Conservation (phyloP, 2,113 vertebrate species). For the Catharus bicknelli region DNA sequence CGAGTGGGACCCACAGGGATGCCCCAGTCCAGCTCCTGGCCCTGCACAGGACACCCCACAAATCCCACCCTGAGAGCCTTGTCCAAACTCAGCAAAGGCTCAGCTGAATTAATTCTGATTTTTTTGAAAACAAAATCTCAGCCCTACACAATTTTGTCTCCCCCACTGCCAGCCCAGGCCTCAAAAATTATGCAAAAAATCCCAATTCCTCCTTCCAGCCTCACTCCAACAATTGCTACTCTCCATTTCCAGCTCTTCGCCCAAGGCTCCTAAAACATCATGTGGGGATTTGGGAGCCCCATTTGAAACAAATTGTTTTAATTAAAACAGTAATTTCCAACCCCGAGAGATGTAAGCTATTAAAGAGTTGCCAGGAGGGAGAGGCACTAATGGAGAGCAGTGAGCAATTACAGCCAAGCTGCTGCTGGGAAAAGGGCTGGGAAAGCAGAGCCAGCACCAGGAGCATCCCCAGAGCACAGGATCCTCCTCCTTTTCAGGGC, state of each 20-base stretch:
- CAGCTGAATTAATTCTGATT: not conserved
- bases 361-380: constrained; percentile 64
- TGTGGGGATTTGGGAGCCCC: constrained; percentile 34
- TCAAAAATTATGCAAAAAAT: fast-evolving
- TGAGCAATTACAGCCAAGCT: constrained; percentile 55
- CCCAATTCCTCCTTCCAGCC: not conserved
- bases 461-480: not conserved
- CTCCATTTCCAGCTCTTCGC: constrained; percentile 2
- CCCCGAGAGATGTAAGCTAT: constrained; percentile 65
- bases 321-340: constrained; percentile 70
- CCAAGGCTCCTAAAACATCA: constrained; percentile 41
- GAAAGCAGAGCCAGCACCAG: not conserved
- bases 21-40: not conserved
- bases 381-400: constrained; percentile 57
- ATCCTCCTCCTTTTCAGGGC: not conserved
- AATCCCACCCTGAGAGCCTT: fast-evolving
- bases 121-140: not conserved
- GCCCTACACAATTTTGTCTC: not conserved
- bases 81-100: not conserved
- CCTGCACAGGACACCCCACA: not conserved
- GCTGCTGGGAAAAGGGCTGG: not conserved
- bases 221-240: not conserved
- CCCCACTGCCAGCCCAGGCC: not conserved
- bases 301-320: constrained; percentile 72
- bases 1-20: not conserved